Evolutionary conservation across 2,888 invertebrate species (phyloP).

Genomic region (Sisyra nigra): DNA sequence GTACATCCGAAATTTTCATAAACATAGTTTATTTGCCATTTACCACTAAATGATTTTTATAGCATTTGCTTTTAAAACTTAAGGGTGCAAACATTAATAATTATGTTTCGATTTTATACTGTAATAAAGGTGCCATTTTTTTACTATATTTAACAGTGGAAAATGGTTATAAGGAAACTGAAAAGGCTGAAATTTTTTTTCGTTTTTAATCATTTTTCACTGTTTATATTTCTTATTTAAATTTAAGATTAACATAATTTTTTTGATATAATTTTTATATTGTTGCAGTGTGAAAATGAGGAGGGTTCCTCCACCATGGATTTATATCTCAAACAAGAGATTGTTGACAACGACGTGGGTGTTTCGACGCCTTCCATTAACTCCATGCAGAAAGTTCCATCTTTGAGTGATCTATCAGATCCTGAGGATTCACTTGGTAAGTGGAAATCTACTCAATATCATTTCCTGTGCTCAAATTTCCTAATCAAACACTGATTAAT

Average conservation of each 20-base stretch:
- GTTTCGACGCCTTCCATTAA: slow-evolving; percentile 13
- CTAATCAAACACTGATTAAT: not conserved
- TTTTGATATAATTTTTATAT: slow-evolving; percentile 8
- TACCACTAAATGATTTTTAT: no score
- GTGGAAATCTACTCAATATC: slow-evolving; percentile 26
- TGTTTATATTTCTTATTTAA: no score
- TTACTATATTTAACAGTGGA: no score
- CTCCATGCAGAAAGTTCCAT: slow-evolving; percentile 77
- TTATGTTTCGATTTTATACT: no score
- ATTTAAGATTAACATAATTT: not conserved
- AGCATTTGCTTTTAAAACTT: no score
- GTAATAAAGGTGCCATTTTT: no score
- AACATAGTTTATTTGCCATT: no score
- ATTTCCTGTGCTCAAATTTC: slow-evolving; percentile 5
- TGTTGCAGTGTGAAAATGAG: slow-evolving; percentile 24
- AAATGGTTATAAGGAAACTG: no score
- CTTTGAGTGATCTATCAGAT: slow-evolving; percentile 79
- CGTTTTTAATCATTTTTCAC: no score
- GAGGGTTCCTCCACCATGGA: slow-evolving; percentile 18
- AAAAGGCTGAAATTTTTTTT: no score
- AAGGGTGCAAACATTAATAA: no score
- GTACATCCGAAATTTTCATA: no score
- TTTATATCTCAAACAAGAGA: slow-evolving; percentile 35
- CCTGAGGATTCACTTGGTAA: slow-evolving; percentile 79
- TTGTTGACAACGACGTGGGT: slow-evolving; percentile 35